A percentile compares a stretch with the other conserved stretches of the same genome.
These are phyloP conservation scores for Melipona quadrifasciata DNA, from an alignment of 1,140 invertebrate genomes.

Conservation along the genomic window DNA sequence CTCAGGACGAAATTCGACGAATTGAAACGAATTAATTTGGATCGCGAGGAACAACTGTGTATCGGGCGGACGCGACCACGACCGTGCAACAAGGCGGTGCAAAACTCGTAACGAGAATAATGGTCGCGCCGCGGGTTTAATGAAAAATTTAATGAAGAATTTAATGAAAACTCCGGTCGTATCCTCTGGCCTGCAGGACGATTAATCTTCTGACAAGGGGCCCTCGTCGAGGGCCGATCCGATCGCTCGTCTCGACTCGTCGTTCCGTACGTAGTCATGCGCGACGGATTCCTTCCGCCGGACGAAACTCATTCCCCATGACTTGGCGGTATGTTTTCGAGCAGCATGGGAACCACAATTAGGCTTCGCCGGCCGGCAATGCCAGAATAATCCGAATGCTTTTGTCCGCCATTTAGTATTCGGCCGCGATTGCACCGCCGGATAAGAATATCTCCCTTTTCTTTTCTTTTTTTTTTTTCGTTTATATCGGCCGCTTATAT, in stretches of 20 bases:
- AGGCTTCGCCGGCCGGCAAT: constrained; percentile 32
- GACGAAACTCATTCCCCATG: constrained; percentile 47
- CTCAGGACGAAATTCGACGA: neutral
- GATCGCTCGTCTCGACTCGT: constrained; percentile 39
- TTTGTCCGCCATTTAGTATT: constrained; percentile 24
- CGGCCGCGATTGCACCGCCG: constrained; percentile 23
- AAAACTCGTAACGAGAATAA: neutral
- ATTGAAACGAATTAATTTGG: neutral
- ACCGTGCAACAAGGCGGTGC: neutral
- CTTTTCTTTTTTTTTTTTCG: neutral
- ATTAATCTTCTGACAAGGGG: constrained; percentile 43
- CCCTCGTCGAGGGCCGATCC: constrained; percentile 34
- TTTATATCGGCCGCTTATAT: constrained; percentile 2
- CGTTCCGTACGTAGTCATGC: constrained; percentile 28
- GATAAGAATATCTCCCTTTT: constrained; percentile 26
- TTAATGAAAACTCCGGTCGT: neutral
- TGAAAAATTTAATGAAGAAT: constrained; percentile 21
- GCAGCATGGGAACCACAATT: constrained; percentile 54
- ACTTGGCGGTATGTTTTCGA: constrained; percentile 47
- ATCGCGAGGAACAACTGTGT: neutral
- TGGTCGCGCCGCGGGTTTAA: neutral
- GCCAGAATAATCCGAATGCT: constrained; percentile 45
- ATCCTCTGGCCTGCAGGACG: neutral
- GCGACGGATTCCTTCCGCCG: constrained; percentile 48
- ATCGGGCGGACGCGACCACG: neutral